Evolutionary conservation across 2,113 vertebrate genomes (phyloP).

Genomic region (Dendrocopos noguchii): DNA sequence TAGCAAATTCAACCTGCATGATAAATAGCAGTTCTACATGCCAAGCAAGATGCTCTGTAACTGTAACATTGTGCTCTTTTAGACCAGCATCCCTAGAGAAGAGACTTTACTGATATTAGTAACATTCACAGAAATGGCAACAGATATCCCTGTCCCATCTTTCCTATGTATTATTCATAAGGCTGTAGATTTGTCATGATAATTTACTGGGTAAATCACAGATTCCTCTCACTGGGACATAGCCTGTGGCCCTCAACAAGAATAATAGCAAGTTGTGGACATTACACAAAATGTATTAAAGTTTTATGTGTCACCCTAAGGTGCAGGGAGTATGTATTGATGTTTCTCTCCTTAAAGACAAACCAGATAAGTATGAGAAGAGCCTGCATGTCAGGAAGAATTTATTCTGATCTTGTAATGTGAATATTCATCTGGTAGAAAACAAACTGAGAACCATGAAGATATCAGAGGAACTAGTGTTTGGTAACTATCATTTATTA

Average conservation of each 20-base stretch:
- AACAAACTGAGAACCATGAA: background rate
- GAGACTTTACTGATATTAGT: slow-evolving; percentile 34
- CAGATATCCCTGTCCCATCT: background rate
- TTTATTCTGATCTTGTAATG: background rate
- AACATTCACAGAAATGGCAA: slow-evolving; percentile 19
- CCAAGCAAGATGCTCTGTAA: slow-evolving; percentile 26
- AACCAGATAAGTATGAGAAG: background rate
- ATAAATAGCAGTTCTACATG: slow-evolving; percentile 27
- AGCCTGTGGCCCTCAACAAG: background rate
- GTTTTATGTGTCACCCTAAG: background rate
- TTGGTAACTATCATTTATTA: background rate
- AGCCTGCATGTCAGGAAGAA: background rate
- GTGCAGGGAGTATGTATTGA: background rate
- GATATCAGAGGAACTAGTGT: background rate
- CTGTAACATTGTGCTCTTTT: background rate
- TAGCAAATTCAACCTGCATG: slow-evolving; percentile 37
- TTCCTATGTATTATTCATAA: slow-evolving; percentile 32
- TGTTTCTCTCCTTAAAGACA: background rate
- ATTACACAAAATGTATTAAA: background rate
- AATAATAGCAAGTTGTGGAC: background rate
- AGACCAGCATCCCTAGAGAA: slow-evolving; percentile 13
- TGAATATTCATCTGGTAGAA: background rate
- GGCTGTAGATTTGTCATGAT: slow-evolving; percentile 14
- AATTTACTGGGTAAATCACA: slow-evolving; percentile 22
- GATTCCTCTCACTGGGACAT: background rate